Evolutionary conservation across 2,888 invertebrate genomes (phyloP), one percentile per base, ranked within the genome.

Genomic region (Archips xylosteana): DNA sequence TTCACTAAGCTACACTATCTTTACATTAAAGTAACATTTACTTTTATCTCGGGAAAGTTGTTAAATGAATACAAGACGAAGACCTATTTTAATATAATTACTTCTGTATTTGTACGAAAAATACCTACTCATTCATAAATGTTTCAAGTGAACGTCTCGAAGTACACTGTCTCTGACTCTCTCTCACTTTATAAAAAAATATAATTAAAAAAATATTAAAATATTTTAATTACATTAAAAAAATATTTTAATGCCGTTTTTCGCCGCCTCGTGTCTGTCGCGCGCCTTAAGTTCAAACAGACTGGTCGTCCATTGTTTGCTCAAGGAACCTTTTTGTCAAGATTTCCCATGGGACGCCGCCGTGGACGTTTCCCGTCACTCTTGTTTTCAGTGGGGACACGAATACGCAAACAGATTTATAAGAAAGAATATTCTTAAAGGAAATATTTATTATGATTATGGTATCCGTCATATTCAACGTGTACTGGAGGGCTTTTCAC

Each of bases 321-420:
- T 82, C 83, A 80, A 81, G 84, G 82, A 89, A 89, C 90, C 91
- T 92, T 91, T 92, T 90, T 88, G 87, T 85, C 82, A 82, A 92
- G 89, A 93, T 93, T 93, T 93, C 93, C 92, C 92, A 76, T 74
- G 92, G 84, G 92, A 82, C 78, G 62, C 78, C 77, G 59, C 45
- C 77, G 80, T 76, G 83, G 87, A 85, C 85, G 82, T 81, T 82
- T 83, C 85, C 83, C 87, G 84, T 88, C 89, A 88, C 84, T 85
- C 87, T 86, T 87, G 86, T 89, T 88, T 86, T 83, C 84, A 83
- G 80, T 78, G 79, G 79, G 70, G 70, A 75, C 80, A 83, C 82
- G 84, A 86, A 89, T 88, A 88, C 88, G 87, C 87, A 89, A 89
- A 89, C 85, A 89, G 87, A 90, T 89, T 87, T 86, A 80, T 82